These are phyloP conservation scores for Cartodere bifasciata DNA, from an alignment of 2,888 invertebrate species.

Conservation along the genomic window DNA sequence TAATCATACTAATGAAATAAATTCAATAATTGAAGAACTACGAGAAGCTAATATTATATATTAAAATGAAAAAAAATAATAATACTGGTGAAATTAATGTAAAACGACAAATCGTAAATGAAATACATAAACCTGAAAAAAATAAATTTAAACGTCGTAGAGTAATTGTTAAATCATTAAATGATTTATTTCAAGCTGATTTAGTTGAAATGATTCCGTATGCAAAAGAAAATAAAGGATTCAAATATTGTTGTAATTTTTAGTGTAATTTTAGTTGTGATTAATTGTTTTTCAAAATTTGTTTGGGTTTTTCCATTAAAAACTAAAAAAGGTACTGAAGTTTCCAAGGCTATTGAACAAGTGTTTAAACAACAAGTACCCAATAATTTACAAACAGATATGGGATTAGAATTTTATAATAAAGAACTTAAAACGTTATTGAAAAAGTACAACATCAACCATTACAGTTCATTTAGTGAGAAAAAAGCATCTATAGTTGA, in stretches of 20 bases:
- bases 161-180: constrained; percentile 24
- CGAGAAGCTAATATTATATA: constrained; percentile 13
- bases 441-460: constrained; percentile 10
- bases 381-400: constrained; percentile 10
- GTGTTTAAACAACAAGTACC: constrained; percentile 7
- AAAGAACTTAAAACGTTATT: constrained; percentile 13
- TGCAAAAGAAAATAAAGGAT: constrained; percentile 16
- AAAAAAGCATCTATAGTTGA: constrained; percentile 16
- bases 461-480: constrained; percentile 14
- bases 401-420: constrained; percentile 18
- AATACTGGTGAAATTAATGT: too few relatives aligned
- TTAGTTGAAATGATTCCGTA: constrained; percentile 23
- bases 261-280: neutral
- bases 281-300: constrained; percentile 1
- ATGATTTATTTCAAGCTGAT: constrained; percentile 31
- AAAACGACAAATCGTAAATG: constrained; percentile 11
- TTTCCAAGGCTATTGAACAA: constrained; percentile 14
- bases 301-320: constrained; percentile 20
- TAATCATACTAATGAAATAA: constrained; percentile 23
- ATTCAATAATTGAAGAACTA: constrained; percentile 24
- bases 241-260: neutral
- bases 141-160: constrained; percentile 23
- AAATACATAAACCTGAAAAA: constrained; percentile 26
- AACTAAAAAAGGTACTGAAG: constrained; percentile 19
- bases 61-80: too few relatives aligned